Base-by-base conservation (phyloP, 1,140 invertebrate genomes). In the Drosophila insularis region DNA sequence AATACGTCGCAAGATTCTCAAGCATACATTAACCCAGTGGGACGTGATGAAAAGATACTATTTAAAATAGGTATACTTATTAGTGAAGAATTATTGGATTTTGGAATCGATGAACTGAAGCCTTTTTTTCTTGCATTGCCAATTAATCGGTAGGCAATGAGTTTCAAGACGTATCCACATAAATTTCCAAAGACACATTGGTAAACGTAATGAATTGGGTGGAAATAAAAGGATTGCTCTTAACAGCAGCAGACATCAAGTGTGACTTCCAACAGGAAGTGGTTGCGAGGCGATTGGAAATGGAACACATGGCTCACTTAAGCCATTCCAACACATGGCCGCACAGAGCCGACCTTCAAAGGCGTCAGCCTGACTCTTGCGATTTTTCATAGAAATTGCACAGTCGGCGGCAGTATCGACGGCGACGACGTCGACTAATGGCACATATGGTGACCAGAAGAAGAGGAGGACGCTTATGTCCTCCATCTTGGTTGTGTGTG, bases 381-480 rank as follows among this genome's bases (percentile, higher is more conserved):
- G 63, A 84, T 89, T 89, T 87, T 89, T 89, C 84, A 85, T 89
- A 78, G 84, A 89, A 89, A 73, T 67, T 68, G 71, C 80, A 76
- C 68, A 65, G 76, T 84, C 72, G 58, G 53, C 55, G 56, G 21
- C 72, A 59, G 53, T 27, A 27, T 27, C 32, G 32, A 35, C 35
- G 35, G 8, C 32, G 32, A 35, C 35, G 35, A 11, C 35, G 35
- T 11, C 35, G 35, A 37, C 35, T 21, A 54, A 55, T 66, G 71
- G 69, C 65, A 84, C 85, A 89, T 78, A 84, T 89, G 84, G 85
- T 78, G 74, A 78, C 81, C 81, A 86, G 78, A 86, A 86, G 65
- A 68, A 31, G 43, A 67, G 63, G 56, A 58, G 53, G 59, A 75
- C 46, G 35, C 21, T 19, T 8, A 32, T 35, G 74, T 69, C 66